These are phyloP conservation scores for Cryptomyrus ogoouensis DNA, from an alignment of 2,113 vertebrate genomes.

Conservation along the genomic window DNA sequence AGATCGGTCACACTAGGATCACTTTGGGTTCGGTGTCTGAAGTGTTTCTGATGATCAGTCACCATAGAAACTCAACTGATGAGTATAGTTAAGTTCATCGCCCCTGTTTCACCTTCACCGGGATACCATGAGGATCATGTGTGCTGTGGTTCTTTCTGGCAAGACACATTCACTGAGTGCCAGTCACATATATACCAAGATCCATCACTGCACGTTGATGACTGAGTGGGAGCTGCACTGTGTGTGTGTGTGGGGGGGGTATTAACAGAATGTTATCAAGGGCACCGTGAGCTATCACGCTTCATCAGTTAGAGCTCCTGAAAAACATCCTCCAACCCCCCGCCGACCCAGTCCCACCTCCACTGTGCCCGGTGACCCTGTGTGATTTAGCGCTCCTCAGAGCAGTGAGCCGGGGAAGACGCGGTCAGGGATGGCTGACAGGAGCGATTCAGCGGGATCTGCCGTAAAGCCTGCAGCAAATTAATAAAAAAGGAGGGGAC, in stretches of 20 bases:
- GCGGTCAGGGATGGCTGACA: background rate
- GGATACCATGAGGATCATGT: background rate
- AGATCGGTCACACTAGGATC: background rate
- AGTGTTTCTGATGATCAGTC: background rate
- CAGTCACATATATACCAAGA: background rate
- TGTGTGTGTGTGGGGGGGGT: background rate
- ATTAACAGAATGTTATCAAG: background rate
- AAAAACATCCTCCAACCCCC: background rate
- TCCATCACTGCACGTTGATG: background rate
- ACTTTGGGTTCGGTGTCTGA: background rate
- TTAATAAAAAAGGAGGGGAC: background rate
- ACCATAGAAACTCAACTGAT: background rate
- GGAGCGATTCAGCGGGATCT: background rate
- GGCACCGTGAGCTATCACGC: background rate
- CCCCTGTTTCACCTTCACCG: background rate
- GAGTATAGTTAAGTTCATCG: background rate
- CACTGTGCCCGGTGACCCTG: background rate
- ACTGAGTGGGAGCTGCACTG: background rate
- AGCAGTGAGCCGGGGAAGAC: background rate
- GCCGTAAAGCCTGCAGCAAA: background rate
- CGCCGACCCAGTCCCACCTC: background rate
- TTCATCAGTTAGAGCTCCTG: background rate
- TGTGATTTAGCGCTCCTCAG: background rate
- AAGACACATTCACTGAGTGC: background rate
- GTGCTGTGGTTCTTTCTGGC: background rate